These are phyloP conservation scores for Epistrophe grossulariae DNA, from an alignment of 2,888 invertebrate genomes.

Conservation along the genomic window DNA sequence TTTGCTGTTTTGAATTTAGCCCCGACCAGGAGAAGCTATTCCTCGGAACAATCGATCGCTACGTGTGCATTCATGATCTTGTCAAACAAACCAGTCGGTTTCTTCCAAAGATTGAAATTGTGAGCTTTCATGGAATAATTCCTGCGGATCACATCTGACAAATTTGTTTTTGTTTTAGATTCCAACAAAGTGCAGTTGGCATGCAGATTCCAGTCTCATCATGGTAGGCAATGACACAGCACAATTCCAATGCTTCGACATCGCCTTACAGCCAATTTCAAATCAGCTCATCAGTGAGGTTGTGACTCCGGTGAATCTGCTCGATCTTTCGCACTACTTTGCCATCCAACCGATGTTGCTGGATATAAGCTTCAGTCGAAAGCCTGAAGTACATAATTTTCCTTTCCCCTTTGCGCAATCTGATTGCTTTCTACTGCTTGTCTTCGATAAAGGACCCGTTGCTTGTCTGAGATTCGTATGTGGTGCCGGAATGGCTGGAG, in stretches of 20 bases:
- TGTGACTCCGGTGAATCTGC: slow-evolving; percentile 86
- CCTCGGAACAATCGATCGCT: slow-evolving; percentile 93
- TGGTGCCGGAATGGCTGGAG: slow-evolving; percentile 84
- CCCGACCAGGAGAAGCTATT: slow-evolving; percentile 90
- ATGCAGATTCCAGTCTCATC: slow-evolving; percentile 88
- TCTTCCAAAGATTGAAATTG: slow-evolving; percentile 90
- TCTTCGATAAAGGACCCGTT: slow-evolving; percentile 87
- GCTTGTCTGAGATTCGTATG: slow-evolving; percentile 85
- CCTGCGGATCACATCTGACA: not conserved
- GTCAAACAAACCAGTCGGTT: slow-evolving; percentile 90
- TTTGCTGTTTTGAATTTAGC: slow-evolving; percentile 88
- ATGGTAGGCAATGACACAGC: slow-evolving; percentile 89
- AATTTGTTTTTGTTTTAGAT: slow-evolving; percentile 83
- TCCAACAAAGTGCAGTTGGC: slow-evolving; percentile 89
- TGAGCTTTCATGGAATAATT: slow-evolving; percentile 84
- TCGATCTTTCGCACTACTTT: slow-evolving; percentile 86
- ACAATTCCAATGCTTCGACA: slow-evolving; percentile 90
- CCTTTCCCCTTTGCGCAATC: slow-evolving; percentile 83
- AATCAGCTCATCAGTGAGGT: slow-evolving; percentile 89
- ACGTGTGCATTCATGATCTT: slow-evolving; percentile 91
- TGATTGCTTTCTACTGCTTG: slow-evolving; percentile 85
- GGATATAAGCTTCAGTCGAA: slow-evolving; percentile 86
- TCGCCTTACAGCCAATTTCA: slow-evolving; percentile 88
- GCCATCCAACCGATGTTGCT: slow-evolving; percentile 85
- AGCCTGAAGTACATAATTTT: slow-evolving; percentile 83